phyloP scores from a whole-genome alignment of 2,113 vertebrate genomes.

The Phrynocephalus versicolor region DNA sequence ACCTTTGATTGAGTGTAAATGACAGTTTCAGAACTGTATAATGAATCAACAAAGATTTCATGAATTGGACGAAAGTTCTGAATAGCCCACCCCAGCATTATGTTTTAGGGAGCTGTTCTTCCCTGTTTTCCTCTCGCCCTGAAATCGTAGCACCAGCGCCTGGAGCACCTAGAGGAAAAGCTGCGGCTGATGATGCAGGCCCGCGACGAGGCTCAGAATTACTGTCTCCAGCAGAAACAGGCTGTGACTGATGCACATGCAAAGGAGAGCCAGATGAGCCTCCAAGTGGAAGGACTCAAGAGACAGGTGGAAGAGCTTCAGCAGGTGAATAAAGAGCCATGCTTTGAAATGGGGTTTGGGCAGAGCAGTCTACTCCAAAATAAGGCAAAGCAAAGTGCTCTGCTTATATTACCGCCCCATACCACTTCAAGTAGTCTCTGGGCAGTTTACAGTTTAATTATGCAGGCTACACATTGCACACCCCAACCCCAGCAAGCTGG shows the following conservation, averaged over 20 bases:
- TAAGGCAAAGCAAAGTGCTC: no score
- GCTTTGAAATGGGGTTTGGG: neutral
- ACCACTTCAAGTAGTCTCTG: no score
- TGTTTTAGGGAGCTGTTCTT: neutral
- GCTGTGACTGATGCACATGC: constrained; percentile 80
- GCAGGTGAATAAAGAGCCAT: constrained; percentile 76
- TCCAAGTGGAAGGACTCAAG: constrained; percentile 79
- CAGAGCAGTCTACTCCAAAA: neutral
- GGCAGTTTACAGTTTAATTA: no score
- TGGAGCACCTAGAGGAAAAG: constrained; percentile 88
- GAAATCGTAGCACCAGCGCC: constrained; percentile 80
- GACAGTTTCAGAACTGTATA: neutral
- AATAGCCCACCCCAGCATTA: neutral
- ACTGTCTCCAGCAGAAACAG: constrained; percentile 88
- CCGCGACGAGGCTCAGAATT: constrained; percentile 84
- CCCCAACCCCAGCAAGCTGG: no score
- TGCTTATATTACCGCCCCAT: no score
- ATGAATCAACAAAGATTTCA: neutral
- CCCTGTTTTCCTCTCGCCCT: neutral
- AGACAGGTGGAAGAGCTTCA: constrained; percentile 86
- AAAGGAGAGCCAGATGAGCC: constrained; percentile 76
- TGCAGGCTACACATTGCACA: no score
- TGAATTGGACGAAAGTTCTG: neutral
- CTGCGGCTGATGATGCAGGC: constrained; percentile 79
- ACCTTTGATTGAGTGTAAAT: neutral